A percentile compares a stretch with the other conserved stretches of the same genome.
These are phyloP conservation scores for Rhineura floridana DNA, from an alignment of 2,113 vertebrate species.

Conservation along the genomic window DNA sequence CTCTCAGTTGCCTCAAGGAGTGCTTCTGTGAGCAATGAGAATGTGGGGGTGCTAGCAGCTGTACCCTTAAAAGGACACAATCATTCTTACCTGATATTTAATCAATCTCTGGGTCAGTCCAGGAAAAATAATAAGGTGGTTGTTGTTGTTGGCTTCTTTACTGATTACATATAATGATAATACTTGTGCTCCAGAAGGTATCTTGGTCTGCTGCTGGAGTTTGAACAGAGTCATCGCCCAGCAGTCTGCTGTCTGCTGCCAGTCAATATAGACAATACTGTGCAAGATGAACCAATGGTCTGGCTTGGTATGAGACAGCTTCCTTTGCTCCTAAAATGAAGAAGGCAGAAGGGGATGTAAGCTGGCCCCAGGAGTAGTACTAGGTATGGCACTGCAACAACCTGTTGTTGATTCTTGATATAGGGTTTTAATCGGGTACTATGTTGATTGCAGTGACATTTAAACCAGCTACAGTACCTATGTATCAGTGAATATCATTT, in stretches of 20 bases:
- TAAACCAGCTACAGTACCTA: background rate
- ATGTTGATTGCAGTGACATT: slow-evolving; percentile 2
- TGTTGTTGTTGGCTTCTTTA: background rate
- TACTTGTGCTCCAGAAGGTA: background rate
- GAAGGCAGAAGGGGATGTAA: background rate
- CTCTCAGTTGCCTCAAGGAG: background rate
- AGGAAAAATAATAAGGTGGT: background rate
- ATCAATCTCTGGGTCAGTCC: background rate
- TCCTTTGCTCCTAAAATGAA: too few relatives aligned
- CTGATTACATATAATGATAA: background rate
- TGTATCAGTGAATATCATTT: slow-evolving; percentile 4
- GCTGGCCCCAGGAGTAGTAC: background rate
- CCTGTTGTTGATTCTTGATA: background rate
- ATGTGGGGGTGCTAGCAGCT: background rate
- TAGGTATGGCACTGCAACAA: background rate
- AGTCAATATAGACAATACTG: too few relatives aligned
- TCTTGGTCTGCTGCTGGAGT: background rate
- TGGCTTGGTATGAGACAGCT: too few relatives aligned
- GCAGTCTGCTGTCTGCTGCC: too few relatives aligned
- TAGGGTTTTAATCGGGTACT: background rate
- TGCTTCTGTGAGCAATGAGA: background rate
- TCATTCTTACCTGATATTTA: background rate
- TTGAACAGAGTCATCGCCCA: background rate
- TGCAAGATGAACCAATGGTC: too few relatives aligned
- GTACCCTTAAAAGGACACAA: background rate